Evolutionary conservation across 2,888 invertebrate species (phyloP).

Genomic region (Zhuqinia jingwanae): DNA sequence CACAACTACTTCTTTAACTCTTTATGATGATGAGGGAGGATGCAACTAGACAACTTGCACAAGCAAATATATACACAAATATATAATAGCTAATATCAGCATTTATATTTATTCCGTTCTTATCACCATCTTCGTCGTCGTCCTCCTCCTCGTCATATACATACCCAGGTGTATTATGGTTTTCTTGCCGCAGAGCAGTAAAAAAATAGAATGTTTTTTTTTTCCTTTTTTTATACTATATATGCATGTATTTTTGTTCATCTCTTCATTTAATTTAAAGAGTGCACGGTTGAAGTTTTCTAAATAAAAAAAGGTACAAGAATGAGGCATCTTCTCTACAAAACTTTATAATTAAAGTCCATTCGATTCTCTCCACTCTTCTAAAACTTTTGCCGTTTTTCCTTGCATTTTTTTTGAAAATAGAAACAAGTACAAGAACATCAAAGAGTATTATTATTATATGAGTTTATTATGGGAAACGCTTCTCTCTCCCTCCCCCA

Average conservation of each 20-base stretch:
- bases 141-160: too few species aligned
- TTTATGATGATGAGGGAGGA: slow-evolving; percentile 61
- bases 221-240: slow-evolving; percentile 7
- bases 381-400: slow-evolving; percentile 3
- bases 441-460: neutral
- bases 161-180: slow-evolving; percentile 28
- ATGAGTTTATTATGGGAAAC: slow-evolving; percentile 66
- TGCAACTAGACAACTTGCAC: slow-evolving; percentile 46
- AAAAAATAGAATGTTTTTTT: slow-evolving; percentile 59
- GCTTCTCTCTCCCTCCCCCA: neutral
- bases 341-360: slow-evolving; percentile 67
- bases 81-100: too few species aligned
- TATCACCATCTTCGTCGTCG: slow-evolving; percentile 39
- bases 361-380: slow-evolving; percentile 56
- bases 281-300: too few species aligned
- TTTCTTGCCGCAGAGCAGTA: slow-evolving; percentile 27
- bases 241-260: neutral
- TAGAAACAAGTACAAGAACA: slow-evolving; percentile 4
- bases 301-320: neutral
- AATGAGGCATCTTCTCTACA: slow-evolving; percentile 20
- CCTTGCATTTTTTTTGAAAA: slow-evolving; percentile 56
- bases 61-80: slow-evolving; percentile 1
- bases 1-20: neutral
- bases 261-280: neutral
- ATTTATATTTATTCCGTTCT: slow-evolving; percentile 35